Conservation (phyloP, 2,113 vertebrate species). For the Morone chrysops region DNA sequence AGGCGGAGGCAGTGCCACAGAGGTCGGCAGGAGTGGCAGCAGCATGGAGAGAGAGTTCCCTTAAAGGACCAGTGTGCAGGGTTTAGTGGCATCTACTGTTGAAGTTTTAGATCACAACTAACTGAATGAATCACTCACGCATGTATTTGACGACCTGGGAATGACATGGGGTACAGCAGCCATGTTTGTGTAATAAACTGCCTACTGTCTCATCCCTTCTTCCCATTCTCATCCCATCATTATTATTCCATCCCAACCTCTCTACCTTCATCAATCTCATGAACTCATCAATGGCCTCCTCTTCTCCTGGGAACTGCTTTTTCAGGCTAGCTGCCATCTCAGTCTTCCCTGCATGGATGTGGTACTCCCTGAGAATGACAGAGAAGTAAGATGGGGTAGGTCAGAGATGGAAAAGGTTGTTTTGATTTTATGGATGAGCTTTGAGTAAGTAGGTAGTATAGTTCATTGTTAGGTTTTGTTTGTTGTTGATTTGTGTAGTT, state of each 20-base stretch:
- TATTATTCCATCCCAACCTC: not conserved
- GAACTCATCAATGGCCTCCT: constrained; percentile 83
- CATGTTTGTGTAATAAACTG: not conserved
- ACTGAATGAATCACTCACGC: no score
- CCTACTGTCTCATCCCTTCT: not conserved
- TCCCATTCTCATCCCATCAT: not conserved
- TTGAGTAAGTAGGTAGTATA: not conserved
- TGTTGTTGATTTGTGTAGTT: not conserved
- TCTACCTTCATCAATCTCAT: constrained; percentile 87
- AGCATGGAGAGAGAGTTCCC: no score
- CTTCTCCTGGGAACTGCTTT: constrained; percentile 86
- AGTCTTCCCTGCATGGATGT: constrained; percentile 82
- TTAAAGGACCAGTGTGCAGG: no score
- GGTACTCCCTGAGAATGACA: constrained; percentile 71
- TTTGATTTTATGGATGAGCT: not conserved
- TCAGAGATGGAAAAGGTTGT: not conserved
- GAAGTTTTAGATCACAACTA: no score
- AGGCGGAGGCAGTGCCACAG: no score
- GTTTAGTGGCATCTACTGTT: no score
- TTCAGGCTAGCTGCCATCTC: constrained; percentile 81
- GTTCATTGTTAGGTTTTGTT: not conserved
- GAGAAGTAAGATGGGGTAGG: not conserved
- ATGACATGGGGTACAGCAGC: no score
- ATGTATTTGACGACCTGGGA: no score
- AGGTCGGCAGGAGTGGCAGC: no score